A percentile compares a stretch with the other conserved stretches of the same genome.
phyloP scores from a whole-genome alignment of 2,113 vertebrate species.

The Oryzias woworae region DNA sequence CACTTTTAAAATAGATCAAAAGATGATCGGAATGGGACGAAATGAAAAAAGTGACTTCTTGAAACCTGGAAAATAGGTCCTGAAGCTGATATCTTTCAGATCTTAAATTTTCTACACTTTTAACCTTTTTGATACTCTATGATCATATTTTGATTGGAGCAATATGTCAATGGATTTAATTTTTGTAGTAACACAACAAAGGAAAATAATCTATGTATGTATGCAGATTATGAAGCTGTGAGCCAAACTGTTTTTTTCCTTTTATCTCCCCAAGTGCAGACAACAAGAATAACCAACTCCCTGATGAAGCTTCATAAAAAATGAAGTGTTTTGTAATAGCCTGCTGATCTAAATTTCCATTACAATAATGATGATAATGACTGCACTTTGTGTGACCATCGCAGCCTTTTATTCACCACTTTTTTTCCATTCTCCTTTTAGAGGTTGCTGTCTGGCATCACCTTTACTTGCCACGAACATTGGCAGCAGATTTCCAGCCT shows the following conservation, averaged over 20 bases:
- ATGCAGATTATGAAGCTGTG: conserved; percentile 2
- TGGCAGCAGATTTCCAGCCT: conserved; percentile 1
- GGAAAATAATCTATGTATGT: conserved; percentile 16
- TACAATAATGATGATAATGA: conserved; percentile 48
- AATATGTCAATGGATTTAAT: not conserved
- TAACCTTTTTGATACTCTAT: no score
- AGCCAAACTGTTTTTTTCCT: not conserved
- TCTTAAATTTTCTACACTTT: no score
- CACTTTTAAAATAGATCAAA: no score
- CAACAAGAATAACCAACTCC: conserved; percentile 33
- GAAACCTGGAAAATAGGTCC: no score
- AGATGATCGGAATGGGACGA: no score
- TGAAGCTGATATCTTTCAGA: no score
- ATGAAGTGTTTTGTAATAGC: conserved; percentile 38
- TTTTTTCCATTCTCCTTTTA: conserved; percentile 18
- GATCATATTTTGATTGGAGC: conserved; percentile 14
- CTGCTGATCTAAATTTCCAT: conserved; percentile 51
- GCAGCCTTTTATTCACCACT: conserved; percentile 7
- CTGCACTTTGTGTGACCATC: conserved; percentile 39
- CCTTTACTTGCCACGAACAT: conserved; percentile 24
- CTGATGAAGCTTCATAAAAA: conserved; percentile 41
- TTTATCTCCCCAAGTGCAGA: not conserved
- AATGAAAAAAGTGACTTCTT: no score
- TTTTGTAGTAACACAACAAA: conserved; percentile 5
- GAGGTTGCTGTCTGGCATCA: conserved; percentile 46